Conservation (phyloP, 2,797 vertebrate genomes). For the Nannoperca australis region DNA sequence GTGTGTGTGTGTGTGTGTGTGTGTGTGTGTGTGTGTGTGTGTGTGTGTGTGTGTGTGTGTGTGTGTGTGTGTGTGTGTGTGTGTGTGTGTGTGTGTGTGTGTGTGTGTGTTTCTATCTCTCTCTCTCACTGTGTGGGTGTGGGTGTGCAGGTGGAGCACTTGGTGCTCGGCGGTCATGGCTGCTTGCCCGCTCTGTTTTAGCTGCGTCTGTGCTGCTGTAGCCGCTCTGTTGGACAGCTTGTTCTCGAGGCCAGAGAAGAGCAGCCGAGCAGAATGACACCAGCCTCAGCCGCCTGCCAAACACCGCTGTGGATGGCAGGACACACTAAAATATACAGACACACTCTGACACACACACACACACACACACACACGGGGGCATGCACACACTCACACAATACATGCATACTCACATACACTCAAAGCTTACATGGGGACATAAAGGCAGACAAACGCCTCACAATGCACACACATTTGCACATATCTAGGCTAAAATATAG, state of each 20-base stretch:
- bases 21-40: slow-evolving; percentile 8
- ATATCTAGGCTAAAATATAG: slow-evolving; percentile 9
- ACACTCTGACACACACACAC: slow-evolving; percentile 26
- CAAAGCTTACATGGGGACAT: slow-evolving; percentile 11
- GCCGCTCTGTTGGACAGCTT: slow-evolving; percentile 79
- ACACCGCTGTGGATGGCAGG: slow-evolving; percentile 65
- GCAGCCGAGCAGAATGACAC: slow-evolving; percentile 80
- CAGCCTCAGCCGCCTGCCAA: slow-evolving; percentile 74
- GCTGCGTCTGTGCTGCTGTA: slow-evolving; percentile 61
- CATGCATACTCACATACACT: slow-evolving; percentile 6
- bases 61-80: slow-evolving; percentile 11
- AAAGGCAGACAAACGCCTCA: background rate
- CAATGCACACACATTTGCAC: background rate
- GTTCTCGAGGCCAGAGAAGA: slow-evolving; percentile 67
- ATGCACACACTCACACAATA: slow-evolving; percentile 1
- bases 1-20: slow-evolving; percentile 19
- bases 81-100: slow-evolving; percentile 19
- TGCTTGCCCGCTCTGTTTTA: slow-evolving; percentile 75
- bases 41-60: slow-evolving; percentile 30
- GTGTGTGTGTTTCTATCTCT: slow-evolving; percentile 9
- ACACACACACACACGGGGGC: background rate
- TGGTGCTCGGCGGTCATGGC: slow-evolving; percentile 64
- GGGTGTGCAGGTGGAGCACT: slow-evolving; percentile 27
- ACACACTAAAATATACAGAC: slow-evolving; percentile 55
- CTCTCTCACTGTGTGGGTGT: slow-evolving; percentile 7